These are phyloP conservation scores for Gasteruption jaculator DNA, from an alignment of 2,888 invertebrate genomes.

Conservation along the genomic window DNA sequence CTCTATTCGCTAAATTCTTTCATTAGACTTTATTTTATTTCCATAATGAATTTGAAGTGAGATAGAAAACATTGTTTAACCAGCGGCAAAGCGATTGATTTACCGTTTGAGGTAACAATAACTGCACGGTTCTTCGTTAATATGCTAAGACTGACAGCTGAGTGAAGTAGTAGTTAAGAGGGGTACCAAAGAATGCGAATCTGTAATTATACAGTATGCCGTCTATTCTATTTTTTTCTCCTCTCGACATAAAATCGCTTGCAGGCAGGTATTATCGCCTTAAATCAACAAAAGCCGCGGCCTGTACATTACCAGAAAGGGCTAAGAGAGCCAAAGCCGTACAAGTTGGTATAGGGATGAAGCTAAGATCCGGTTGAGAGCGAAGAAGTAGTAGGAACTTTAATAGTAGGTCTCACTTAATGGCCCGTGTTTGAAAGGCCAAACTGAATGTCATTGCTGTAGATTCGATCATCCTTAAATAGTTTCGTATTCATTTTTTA, in stretches of 20 bases:
- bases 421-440: constrained; percentile 38
- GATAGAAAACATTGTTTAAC: no score
- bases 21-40: no score
- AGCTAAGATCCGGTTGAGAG: constrained; percentile 12
- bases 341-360: constrained; percentile 22
- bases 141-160: constrained; percentile 37
- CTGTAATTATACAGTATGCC: constrained; percentile 41
- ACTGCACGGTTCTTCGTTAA: no score
- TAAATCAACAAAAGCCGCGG: constrained; percentile 47
- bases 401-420: constrained; percentile 48
- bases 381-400: constrained; percentile 32
- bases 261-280: constrained; percentile 46
- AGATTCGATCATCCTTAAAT: constrained; percentile 37
- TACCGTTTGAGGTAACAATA: no score
- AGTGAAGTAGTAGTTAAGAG: constrained; percentile 32
- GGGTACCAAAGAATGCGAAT: constrained; percentile 41
- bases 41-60: no score
- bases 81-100: no score
- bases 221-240: constrained; percentile 29
- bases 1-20: no score
- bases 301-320: constrained; percentile 23
- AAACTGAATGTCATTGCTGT: constrained; percentile 48
- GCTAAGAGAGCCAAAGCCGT: constrained; percentile 6
- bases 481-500: not conserved
- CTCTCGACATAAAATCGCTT: constrained; percentile 37